Conservation (phyloP, 1,140 invertebrate species). For the Frieseomelitta varia region DNA sequence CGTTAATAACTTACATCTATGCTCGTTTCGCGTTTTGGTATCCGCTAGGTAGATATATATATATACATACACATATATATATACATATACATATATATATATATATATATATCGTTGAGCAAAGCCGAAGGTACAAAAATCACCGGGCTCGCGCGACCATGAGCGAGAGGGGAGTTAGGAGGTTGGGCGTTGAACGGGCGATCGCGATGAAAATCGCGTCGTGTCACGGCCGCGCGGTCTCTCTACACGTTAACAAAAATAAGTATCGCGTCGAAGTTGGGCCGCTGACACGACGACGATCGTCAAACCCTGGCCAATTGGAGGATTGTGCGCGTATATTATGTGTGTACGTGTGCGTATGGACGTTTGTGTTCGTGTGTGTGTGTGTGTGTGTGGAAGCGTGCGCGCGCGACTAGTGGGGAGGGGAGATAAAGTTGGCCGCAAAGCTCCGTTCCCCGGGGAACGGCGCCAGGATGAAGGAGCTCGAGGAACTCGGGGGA, state of each 20-base stretch:
- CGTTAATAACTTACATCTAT: background rate
- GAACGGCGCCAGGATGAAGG: background rate
- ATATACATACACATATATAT: background rate
- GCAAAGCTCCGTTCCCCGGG: background rate
- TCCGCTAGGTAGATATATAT: background rate
- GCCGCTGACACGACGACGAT: slow-evolving; percentile 59
- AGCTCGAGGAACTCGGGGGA: background rate
- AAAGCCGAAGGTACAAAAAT: slow-evolving; percentile 64
- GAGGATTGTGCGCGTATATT: background rate
- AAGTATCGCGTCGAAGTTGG: slow-evolving; percentile 64
- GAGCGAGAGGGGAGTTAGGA: background rate
- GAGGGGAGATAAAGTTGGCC: no score
- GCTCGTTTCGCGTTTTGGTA: slow-evolving; percentile 18
- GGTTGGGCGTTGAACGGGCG: slow-evolving; percentile 8
- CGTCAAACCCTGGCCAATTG: slow-evolving; percentile 7
- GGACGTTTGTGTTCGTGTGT: background rate
- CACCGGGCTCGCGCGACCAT: slow-evolving; percentile 38
- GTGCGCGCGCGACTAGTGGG: slow-evolving; percentile 24
- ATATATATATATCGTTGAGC: slow-evolving; percentile 47
- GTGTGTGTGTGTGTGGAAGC: background rate
- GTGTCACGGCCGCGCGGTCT: slow-evolving; percentile 48
- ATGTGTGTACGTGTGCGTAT: background rate
- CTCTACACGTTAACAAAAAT: slow-evolving; percentile 77
- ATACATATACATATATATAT: background rate
- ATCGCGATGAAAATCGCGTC: slow-evolving; percentile 39